Evolutionary conservation across 2,888 invertebrate genomes (phyloP).

Genomic region (Thumatha senex): DNA sequence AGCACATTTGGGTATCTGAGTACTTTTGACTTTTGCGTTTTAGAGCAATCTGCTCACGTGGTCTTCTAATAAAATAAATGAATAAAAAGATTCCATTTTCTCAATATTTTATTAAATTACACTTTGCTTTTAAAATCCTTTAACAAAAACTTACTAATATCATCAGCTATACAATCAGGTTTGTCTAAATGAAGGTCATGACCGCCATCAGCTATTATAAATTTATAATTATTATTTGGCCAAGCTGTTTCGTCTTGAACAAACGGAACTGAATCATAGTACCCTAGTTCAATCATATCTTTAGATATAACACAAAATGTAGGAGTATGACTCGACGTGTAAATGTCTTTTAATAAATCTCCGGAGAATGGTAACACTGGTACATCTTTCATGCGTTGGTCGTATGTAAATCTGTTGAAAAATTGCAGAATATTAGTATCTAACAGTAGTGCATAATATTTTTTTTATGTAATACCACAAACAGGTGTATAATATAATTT

Average conservation of each 20-base stretch:
- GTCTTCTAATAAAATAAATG: too few species aligned
- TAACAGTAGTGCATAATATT: too few species aligned
- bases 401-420: slow-evolving; percentile 55
- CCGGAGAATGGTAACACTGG: slow-evolving; percentile 50
- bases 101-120: not conserved
- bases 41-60: too few species aligned
- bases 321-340: slow-evolving; percentile 46
- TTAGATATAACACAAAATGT: slow-evolving; percentile 54
- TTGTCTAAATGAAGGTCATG: slow-evolving; percentile 85
- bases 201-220: slow-evolving; percentile 71
- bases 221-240: slow-evolving; percentile 55
- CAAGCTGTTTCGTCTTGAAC: slow-evolving; percentile 49
- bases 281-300: slow-evolving; percentile 33
- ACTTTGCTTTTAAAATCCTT: slow-evolving; percentile 28
- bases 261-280: slow-evolving; percentile 47
- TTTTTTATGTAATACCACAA: too few species aligned
- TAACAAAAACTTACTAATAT: slow-evolving; percentile 57
- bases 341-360: slow-evolving; percentile 44
- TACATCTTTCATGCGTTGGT: slow-evolving; percentile 63
- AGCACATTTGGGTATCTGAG: too few species aligned
- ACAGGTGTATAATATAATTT: too few species aligned
- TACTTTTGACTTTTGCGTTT: too few species aligned
- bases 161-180: slow-evolving; percentile 76
- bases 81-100: too few species aligned
- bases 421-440: too few species aligned